Evolutionary conservation across 2,797 vertebrate species (phyloP), one percentile per base, ranked within the genome.

Genomic region (Pelobates cultripes): DNA sequence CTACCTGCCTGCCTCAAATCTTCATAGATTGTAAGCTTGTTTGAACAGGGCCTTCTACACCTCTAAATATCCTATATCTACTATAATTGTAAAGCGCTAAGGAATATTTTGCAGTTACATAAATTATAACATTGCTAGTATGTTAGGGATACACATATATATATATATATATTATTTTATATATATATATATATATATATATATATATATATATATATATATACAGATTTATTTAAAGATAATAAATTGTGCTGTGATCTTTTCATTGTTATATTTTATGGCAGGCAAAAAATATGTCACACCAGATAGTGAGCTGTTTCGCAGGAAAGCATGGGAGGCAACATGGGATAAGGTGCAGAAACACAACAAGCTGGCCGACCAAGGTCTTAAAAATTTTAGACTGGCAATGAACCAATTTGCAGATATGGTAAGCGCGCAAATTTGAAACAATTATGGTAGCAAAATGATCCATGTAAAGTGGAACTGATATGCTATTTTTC

Each of bases 341-440:
- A 61, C 77, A 3, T 71, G 69, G 68, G 17, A 79, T 5, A 79
- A 63, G 57, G 77, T 79, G 17, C 68, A 71, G 69, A 64, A 71
- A 28, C 77, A 79, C 43, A 79, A 79, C 61, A 15, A 79, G 43
- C 43, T 71, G 17, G 57, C 57, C 60, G 77, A 71, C 4, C 55
- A 79, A 71, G 77, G 77, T 8, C 77, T 79, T 4, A 71, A n/a
- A 61, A 71, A 51, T 45, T 79, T 72, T n/a, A 79, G 10, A 64
- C 41, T 71, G 77, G 77, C 4, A 15, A 64, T 79, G 77, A 79
- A 71, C 7, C 55, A 63, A 7, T 79, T 79, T 79, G 77, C 77
- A 61, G 77, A 79, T 42, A 63, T 45, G 68, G 77, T 71, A 71
- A 79, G 57, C 47, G 43, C 6, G 2, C 44, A 51, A 17, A 45